Conservation (phyloP, 2,113 vertebrate genomes). For the Uria lomvia region DNA sequence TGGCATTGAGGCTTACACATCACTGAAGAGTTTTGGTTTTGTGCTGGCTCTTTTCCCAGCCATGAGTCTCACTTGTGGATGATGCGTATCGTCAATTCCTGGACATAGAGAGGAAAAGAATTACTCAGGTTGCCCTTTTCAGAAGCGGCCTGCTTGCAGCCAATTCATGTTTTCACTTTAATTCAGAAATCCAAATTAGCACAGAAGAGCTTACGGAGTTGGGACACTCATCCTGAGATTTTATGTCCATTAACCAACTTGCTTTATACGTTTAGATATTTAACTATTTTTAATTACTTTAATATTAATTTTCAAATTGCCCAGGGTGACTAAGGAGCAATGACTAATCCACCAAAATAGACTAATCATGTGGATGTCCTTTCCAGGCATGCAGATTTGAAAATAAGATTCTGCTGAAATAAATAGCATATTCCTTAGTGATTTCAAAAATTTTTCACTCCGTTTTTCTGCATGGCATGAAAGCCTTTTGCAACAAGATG, state of each 20-base stretch:
- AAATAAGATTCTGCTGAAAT: constrained; percentile 9
- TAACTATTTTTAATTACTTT: neutral
- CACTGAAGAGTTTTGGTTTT: neutral
- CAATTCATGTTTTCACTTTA: neutral
- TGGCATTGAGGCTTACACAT: fast-evolving
- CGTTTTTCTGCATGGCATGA: neutral
- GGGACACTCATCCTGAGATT: neutral
- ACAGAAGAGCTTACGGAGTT: neutral
- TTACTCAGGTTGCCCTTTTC: neutral
- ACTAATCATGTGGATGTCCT: neutral
- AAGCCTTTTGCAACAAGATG: neutral
- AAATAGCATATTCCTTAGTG: neutral
- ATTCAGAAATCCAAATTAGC: neutral
- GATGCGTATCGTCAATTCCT: neutral
- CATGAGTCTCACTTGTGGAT: neutral
- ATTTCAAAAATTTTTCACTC: neutral
- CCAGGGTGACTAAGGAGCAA: neutral
- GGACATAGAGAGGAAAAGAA: neutral
- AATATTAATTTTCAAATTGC: neutral
- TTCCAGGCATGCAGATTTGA: neutral
- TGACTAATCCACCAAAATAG: neutral
- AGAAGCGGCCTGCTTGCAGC: neutral
- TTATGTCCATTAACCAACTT: neutral
- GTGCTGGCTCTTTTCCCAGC: neutral
- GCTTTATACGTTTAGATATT: neutral